Percentiles rank a stretch among this genome's conserved stretches.
Evolutionary conservation across 2,888 invertebrate genomes (phyloP).

Genomic region (Coelopa pilipes): DNA sequence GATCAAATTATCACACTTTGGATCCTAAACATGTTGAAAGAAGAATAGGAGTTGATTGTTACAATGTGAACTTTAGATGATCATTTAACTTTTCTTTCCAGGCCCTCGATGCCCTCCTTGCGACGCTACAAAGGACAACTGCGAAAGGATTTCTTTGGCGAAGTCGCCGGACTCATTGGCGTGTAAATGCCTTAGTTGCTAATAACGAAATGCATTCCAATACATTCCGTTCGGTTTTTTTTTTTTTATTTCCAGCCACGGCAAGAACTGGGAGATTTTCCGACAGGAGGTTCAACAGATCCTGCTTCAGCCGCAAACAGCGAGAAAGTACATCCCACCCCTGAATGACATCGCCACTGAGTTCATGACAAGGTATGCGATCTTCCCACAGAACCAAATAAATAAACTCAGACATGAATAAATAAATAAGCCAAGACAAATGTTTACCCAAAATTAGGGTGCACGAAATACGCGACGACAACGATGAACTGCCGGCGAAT

Average conservation of each 20-base stretch:
- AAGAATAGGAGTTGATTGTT: no score
- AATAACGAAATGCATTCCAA: slow-evolving; percentile 15
- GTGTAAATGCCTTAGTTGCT: slow-evolving; percentile 69
- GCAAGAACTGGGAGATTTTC: slow-evolving; percentile 86
- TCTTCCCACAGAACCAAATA: background rate
- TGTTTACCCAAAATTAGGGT: slow-evolving; percentile 68
- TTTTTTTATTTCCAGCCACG: slow-evolving; percentile 73
- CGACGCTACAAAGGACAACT: slow-evolving; percentile 78
- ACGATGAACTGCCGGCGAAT: slow-evolving; percentile 80
- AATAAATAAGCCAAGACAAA: background rate
- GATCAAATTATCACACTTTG: no score
- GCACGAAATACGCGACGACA: slow-evolving; percentile 72
- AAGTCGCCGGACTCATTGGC: slow-evolving; percentile 78
- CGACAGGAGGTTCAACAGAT: slow-evolving; percentile 86
- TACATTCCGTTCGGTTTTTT: slow-evolving; percentile 6
- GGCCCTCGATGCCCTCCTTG: slow-evolving; percentile 78
- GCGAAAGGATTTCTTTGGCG: slow-evolving; percentile 76
- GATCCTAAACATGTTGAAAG: no score
- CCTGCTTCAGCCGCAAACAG: slow-evolving; percentile 82
- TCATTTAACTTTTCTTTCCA: slow-evolving; percentile 42
- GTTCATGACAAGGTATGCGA: slow-evolving; percentile 75
- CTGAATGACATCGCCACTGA: slow-evolving; percentile 81
- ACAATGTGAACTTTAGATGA: no score
- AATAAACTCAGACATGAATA: slow-evolving; percentile 18
- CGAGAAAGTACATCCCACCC: slow-evolving; percentile 79